A percentile compares a stretch with the other conserved stretches of the same genome.
Conservation (phyloP, 2,113 vertebrate genomes). For the Peromyscus polionotus region DNA sequence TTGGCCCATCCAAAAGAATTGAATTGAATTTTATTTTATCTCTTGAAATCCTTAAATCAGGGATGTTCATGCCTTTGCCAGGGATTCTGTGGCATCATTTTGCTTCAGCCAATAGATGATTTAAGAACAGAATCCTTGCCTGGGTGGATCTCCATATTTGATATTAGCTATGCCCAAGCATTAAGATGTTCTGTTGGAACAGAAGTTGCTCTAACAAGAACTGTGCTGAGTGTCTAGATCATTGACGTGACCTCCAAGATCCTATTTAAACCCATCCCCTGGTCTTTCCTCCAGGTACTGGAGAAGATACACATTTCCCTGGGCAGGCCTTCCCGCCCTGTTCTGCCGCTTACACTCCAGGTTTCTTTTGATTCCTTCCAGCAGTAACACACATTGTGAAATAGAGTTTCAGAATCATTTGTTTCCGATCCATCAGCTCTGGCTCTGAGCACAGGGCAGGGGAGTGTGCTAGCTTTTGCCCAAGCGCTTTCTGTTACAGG, state of each 20-base stretch:
- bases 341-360: conserved; percentile 6
- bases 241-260: conserved; percentile 55
- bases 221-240: conserved; percentile 50
- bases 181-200: background rate
- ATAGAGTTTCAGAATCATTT: conserved; percentile 73
- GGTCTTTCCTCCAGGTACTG: background rate
- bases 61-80: background rate
- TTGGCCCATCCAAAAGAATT: background rate
- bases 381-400: conserved; percentile 33
- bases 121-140: conserved; percentile 15
- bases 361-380: conserved; percentile 54
- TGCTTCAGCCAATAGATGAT: background rate
- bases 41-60: background rate
- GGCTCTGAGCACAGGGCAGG: conserved; percentile 57
- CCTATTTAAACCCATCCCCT: background rate
- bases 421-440: conserved; percentile 69
- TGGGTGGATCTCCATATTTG: conserved; percentile 1
- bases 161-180: background rate
- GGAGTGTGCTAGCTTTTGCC: conserved; percentile 35
- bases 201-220: conserved; percentile 12
- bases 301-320: background rate
- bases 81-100: conserved; percentile 40
- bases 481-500: conserved; percentile 58
- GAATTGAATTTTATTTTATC: conserved; percentile 6
- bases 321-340: background rate